Conservation (phyloP, 2,113 vertebrate species). For the Vanacampus margaritifer region DNA sequence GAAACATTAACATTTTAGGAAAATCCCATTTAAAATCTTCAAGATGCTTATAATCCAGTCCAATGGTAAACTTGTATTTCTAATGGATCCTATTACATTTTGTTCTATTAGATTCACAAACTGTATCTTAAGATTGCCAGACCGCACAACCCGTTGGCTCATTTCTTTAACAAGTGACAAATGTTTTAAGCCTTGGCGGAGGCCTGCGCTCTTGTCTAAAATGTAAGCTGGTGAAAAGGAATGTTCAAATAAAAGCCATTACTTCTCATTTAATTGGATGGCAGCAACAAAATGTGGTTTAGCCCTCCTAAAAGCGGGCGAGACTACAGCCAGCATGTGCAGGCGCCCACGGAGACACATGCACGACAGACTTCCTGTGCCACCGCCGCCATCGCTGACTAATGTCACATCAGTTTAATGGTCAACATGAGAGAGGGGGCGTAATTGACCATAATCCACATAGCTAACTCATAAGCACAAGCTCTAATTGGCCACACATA, state of each 20-base stretch:
- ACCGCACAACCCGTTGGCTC: neutral
- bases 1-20: too few species aligned
- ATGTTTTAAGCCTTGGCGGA: neutral
- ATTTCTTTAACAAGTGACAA: neutral
- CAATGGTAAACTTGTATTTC: neutral
- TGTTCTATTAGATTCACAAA: neutral
- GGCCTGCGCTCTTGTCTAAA: constrained; percentile 3
- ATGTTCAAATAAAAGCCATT: constrained; percentile 20
- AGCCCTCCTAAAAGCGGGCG: constrained; percentile 26
- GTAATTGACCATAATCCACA: constrained; percentile 71
- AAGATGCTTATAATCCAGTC: too few species aligned
- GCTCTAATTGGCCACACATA: constrained; percentile 76
- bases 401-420: constrained; percentile 67
- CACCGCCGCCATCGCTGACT: constrained; percentile 61
- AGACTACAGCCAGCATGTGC: constrained; percentile 43
- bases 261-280: constrained; percentile 45
- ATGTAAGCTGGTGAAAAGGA: constrained; percentile 4
- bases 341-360: constrained; percentile 48
- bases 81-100: neutral
- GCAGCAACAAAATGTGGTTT: constrained; percentile 40
- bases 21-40: too few species aligned
- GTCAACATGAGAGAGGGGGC: constrained; percentile 64
- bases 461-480: constrained; percentile 64
- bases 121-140: neutral
- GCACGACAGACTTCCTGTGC: constrained; percentile 61